These are phyloP conservation scores for Ctenodactylus gundi DNA, from an alignment of 2,113 vertebrate genomes.

Conservation along the genomic window DNA sequence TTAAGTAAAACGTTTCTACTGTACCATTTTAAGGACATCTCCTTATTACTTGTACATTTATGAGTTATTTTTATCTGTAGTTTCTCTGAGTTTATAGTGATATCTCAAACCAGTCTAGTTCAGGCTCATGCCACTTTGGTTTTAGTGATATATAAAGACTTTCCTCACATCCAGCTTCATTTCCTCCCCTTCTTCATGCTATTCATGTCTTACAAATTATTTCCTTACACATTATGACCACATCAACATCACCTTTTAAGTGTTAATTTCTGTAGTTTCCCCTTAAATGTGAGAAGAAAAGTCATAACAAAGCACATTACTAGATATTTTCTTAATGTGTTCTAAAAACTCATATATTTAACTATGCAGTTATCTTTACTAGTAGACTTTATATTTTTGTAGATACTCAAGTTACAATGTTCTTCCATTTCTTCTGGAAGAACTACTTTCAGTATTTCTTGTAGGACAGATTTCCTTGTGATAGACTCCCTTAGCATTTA, in stretches of 20 bases:
- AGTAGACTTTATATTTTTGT: neutral
- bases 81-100: neutral
- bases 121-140: neutral
- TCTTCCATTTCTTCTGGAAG: neutral
- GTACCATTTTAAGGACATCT: neutral
- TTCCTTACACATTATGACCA: neutral
- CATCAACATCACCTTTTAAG: neutral
- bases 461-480: neutral
- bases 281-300: slow-evolving; percentile 22
- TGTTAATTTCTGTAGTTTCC: neutral
- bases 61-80: neutral
- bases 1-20: slow-evolving; percentile 8
- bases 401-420: neutral
- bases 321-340: too few species aligned
- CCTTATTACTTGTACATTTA: neutral
- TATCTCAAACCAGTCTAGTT: neutral
- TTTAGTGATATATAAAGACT: neutral
- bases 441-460: neutral
- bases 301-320: too few species aligned
- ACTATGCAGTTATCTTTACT: neutral
- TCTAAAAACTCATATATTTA: too few species aligned
- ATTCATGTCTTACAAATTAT: neutral
- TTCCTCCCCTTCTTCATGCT: neutral
- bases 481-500: neutral
- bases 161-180: neutral